These are phyloP conservation scores for Pempheris klunzingeri DNA, from an alignment of 2,797 vertebrate species.

Conservation along the genomic window DNA sequence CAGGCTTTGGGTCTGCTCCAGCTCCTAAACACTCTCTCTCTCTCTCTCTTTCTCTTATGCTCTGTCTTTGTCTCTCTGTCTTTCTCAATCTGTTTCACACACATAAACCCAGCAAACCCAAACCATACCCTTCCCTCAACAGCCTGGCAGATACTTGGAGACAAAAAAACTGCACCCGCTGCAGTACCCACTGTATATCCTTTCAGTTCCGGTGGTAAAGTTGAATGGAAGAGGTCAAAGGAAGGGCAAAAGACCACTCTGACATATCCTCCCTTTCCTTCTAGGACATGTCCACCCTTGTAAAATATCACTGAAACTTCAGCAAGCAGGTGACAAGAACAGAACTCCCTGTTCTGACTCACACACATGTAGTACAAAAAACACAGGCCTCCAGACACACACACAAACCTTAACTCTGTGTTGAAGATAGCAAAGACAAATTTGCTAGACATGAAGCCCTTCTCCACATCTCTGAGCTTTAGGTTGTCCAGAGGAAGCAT, in stretches of 20 bases:
- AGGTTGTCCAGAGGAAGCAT: conserved; percentile 92
- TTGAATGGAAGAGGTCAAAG: conserved; percentile 63
- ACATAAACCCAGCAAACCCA: conserved; percentile 61
- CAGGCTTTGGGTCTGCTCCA: conserved; percentile 66
- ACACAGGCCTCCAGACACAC: conserved; percentile 17
- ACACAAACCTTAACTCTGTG: conserved; percentile 87
- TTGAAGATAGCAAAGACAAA: conserved; percentile 93
- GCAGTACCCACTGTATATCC: conserved; percentile 55
- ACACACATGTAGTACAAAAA: conserved; percentile 24
- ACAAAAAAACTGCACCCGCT: conserved; percentile 30
- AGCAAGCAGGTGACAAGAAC: conserved; percentile 61
- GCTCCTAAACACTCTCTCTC: conserved; percentile 56
- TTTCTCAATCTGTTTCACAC: conserved; percentile 62
- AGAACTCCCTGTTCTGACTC: conserved; percentile 61
- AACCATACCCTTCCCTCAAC: conserved; percentile 45
- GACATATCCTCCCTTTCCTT: conserved; percentile 51
- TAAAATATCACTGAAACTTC: conserved; percentile 50
- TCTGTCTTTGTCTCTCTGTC: conserved; percentile 51
- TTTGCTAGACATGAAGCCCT: conserved; percentile 90
- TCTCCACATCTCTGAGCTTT: conserved; percentile 90
- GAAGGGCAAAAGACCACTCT: conserved; percentile 46
- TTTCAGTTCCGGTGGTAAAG: conserved; percentile 59
- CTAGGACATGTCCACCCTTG: conserved; percentile 41
- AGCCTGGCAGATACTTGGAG: conserved; percentile 43
- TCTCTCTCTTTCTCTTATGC: conserved; percentile 37